These are phyloP conservation scores for Dorcus parallelipipedus DNA, from an alignment of 2,888 invertebrate genomes.

Conservation along the genomic window DNA sequence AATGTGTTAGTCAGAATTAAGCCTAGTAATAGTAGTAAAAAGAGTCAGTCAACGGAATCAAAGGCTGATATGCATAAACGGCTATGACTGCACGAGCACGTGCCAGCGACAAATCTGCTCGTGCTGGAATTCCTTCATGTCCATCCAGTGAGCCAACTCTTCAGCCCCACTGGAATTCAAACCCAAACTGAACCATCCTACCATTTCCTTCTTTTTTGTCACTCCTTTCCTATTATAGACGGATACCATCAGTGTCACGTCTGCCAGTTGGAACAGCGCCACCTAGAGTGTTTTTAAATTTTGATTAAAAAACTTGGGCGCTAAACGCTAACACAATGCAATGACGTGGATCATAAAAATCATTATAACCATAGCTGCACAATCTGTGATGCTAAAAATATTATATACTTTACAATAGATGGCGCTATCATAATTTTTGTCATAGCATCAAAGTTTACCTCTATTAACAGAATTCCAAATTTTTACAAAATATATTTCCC, in stretches of 20 bases:
- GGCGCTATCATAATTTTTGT: no score
- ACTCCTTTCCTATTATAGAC: constrained; percentile 90
- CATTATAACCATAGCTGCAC: no score
- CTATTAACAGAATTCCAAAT: no score
- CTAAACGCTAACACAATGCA: no score
- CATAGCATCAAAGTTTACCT: no score
- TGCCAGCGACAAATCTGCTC: constrained; percentile 95
- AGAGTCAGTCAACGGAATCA: no score
- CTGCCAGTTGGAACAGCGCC: constrained; percentile 89
- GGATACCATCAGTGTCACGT: constrained; percentile 91
- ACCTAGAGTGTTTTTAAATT: constrained; percentile 56
- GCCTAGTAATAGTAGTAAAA: background rate
- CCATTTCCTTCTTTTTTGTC: constrained; percentile 92
- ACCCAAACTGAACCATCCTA: constrained; percentile 94
- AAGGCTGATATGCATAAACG: constrained; percentile 19
- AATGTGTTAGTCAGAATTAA: background rate
- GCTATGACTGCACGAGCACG: constrained; percentile 72
- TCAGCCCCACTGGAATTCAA: constrained; percentile 89
- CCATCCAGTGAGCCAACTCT: constrained; percentile 90
- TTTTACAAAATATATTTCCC: no score
- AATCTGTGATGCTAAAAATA: no score
- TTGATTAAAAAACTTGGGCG: background rate
- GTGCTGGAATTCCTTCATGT: constrained; percentile 83
- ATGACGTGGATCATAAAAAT: no score
- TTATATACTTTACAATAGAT: no score